These are phyloP conservation scores for Mamestra configurata DNA, from an alignment of 1,140 invertebrate genomes.

Conservation along the genomic window DNA sequence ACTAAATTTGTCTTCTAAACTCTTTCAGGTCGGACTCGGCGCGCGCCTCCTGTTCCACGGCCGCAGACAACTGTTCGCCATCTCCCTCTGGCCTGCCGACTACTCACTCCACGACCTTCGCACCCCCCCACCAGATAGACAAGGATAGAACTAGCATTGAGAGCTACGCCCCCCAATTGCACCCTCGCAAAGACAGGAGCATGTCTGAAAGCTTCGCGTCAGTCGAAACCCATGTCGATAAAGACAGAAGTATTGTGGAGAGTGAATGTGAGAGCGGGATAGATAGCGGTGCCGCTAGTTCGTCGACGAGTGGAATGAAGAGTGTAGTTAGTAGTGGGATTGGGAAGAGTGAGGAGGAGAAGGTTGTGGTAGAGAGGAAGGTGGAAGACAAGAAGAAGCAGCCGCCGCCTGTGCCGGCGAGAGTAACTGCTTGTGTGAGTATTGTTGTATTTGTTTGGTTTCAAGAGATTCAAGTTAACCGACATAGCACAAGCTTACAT, in stretches of 20 bases:
- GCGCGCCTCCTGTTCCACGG: constrained; percentile 54
- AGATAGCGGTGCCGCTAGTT: constrained; percentile 19
- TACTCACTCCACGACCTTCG: background rate
- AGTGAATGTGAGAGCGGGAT: constrained; percentile 37
- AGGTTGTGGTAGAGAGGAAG: background rate
- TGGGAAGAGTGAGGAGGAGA: constrained; percentile 13
- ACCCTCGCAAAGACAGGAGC: background rate
- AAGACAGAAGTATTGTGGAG: constrained; percentile 25
- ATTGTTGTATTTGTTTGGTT: no score
- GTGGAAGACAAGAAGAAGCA: constrained; percentile 19
- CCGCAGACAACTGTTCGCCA: constrained; percentile 48
- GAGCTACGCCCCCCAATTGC: constrained; percentile 23
- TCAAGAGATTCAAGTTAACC: no score
- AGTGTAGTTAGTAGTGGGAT: constrained; percentile 16
- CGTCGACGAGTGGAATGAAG: constrained; percentile 6
- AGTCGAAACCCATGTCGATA: constrained; percentile 6
- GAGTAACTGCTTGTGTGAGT: constrained; percentile 44
- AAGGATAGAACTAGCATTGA: constrained; percentile 36
- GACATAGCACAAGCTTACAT: no score
- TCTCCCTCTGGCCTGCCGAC: background rate
- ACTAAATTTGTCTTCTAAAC: background rate
- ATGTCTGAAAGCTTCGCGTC: constrained; percentile 1
- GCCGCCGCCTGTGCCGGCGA: constrained; percentile 31
- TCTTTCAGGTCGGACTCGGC: constrained; percentile 50
- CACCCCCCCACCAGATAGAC: constrained; percentile 9